A percentile compares a stretch with the other conserved stretches of the same genome.
phyloP scores from a whole-genome alignment of 2,888 invertebrate species.

The Anodontia alba region DNA sequence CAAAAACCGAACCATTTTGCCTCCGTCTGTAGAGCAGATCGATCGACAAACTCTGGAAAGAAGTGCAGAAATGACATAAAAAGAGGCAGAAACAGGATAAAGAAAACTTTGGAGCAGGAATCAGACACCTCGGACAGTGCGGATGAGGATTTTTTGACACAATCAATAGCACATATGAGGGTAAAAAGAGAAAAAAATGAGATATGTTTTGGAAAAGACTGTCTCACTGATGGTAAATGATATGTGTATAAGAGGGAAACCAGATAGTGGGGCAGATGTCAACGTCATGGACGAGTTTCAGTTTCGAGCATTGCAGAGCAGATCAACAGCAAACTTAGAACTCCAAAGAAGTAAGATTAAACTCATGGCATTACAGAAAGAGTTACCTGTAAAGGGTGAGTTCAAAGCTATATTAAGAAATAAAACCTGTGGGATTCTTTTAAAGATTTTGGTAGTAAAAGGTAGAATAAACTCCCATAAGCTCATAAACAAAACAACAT shows the following conservation, averaged over 20 bases:
- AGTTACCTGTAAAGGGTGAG: neutral
- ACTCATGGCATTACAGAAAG: neutral
- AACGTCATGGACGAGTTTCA: conserved; percentile 12
- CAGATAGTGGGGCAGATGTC: too few species aligned
- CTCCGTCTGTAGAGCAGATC: too few species aligned
- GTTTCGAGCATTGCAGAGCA: conserved; percentile 1
- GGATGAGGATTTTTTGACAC: too few species aligned
- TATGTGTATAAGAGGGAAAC: neutral
- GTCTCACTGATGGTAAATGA: conserved; percentile 6
- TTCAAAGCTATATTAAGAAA: conserved; percentile 6
- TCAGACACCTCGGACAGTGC: too few species aligned
- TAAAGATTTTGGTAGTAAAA: conserved; percentile 4
- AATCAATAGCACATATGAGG: too few species aligned
- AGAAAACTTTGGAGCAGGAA: too few species aligned
- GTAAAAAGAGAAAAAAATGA: too few species aligned
- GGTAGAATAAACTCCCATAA: neutral
- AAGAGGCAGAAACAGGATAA: too few species aligned
- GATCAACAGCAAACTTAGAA: neutral
- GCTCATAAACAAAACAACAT: conserved; percentile 5
- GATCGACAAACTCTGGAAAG: too few species aligned
- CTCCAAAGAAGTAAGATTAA: neutral
- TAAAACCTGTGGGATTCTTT: conserved; percentile 1
- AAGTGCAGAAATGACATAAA: too few species aligned
- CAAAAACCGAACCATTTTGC: conserved; percentile 8
- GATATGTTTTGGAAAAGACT: neutral